Conservation (phyloP, 2,113 vertebrate species). For the Sitta europaea region DNA sequence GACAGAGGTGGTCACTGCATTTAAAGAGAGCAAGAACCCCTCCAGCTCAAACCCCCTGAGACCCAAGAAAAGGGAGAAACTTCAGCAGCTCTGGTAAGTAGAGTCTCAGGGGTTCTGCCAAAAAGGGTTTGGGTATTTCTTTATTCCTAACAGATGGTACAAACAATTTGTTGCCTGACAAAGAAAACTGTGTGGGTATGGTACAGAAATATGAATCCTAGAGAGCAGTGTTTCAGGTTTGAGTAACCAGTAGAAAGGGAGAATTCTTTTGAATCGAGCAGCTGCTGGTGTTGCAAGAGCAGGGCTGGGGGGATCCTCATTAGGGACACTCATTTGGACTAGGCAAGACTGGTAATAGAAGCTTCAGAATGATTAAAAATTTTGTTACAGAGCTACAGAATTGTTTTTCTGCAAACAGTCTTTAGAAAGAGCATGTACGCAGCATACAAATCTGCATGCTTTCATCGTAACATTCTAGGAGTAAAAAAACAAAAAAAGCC, state of each 20-base stretch:
- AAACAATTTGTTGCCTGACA: background rate
- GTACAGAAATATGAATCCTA: accelerated
- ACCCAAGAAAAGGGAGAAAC: background rate
- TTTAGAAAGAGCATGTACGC: accelerated
- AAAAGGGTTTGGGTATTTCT: background rate
- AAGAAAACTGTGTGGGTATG: background rate
- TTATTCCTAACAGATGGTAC: background rate
- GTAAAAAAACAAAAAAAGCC: background rate
- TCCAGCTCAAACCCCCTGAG: background rate
- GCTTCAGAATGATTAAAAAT: background rate
- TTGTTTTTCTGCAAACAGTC: background rate
- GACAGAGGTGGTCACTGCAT: constrained; percentile 19
- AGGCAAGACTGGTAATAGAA: background rate
- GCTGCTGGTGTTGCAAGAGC: background rate
- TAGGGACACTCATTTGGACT: accelerated
- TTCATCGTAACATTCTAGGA: background rate
- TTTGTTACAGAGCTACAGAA: background rate
- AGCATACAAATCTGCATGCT: accelerated
- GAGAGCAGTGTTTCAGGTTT: background rate
- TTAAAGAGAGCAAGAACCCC: constrained; percentile 51
- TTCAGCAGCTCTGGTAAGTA: background rate
- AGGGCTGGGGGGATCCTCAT: background rate
- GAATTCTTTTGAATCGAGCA: background rate
- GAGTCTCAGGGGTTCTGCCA: background rate
- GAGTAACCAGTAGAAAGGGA: background rate